These are phyloP conservation scores for Mesochorus sp. DNA, from an alignment of 2,888 invertebrate genomes.

Conservation along the genomic window DNA sequence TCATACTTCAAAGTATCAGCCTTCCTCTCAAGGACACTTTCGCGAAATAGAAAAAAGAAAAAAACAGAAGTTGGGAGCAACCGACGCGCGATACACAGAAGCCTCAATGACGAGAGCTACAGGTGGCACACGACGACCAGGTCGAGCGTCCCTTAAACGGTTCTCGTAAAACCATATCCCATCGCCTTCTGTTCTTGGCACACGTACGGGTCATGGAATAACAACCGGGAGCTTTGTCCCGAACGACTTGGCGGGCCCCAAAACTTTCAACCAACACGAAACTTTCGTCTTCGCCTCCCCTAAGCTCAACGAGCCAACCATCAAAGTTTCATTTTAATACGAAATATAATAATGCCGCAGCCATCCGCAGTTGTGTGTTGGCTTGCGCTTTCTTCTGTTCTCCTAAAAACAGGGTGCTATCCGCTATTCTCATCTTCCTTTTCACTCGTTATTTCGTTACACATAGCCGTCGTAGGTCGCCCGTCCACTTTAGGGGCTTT, in stretches of 20 bases:
- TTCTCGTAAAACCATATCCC: constrained; percentile 16
- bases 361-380: too few species aligned
- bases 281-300: background rate
- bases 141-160: background rate
- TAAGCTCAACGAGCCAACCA: constrained; percentile 23
- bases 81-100: background rate
- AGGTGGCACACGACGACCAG: constrained; percentile 7
- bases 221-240: constrained; percentile 2
- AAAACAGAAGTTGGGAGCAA: background rate
- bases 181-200: too few species aligned
- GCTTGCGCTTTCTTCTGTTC: constrained; percentile 14
- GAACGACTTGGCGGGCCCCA: background rate
- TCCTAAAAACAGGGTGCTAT: background rate
- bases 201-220: background rate
- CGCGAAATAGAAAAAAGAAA: background rate
- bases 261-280: constrained; percentile 13
- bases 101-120: constrained; percentile 7
- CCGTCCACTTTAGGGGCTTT: constrained; percentile 32
- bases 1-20: too few species aligned
- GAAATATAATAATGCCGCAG: constrained; percentile 56
- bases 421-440: constrained; percentile 5
- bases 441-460: constrained; percentile 8
- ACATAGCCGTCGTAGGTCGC: background rate
- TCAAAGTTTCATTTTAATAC: constrained; percentile 55
- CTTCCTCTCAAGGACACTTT: too few species aligned